Evolutionary conservation across 2,888 invertebrate species (phyloP).

Genomic region (Adelphocoris suturalis): DNA sequence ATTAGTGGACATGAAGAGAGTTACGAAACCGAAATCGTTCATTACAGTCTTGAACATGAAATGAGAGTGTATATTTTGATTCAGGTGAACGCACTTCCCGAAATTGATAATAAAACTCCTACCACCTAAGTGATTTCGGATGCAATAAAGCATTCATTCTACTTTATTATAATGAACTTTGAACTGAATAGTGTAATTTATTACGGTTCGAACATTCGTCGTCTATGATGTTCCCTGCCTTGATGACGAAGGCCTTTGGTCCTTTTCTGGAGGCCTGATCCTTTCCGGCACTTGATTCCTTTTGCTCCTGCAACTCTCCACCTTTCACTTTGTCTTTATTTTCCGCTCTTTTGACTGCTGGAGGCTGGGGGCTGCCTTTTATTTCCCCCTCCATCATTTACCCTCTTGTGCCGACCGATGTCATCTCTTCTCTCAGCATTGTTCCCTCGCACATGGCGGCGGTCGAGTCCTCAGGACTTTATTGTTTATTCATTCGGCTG

Average conservation of each 20-base stretch:
- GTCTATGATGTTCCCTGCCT: background rate
- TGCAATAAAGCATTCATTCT: too few relatives aligned
- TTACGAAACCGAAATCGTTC: too few relatives aligned
- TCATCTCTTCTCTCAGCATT: slow-evolving; percentile 47
- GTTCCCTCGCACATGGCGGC: slow-evolving; percentile 23
- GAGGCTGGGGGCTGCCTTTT: background rate
- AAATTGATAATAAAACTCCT: too few relatives aligned
- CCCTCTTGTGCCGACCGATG: slow-evolving; percentile 49
- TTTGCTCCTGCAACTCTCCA: background rate
- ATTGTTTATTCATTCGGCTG: slow-evolving; percentile 55
- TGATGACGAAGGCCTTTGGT: background rate
- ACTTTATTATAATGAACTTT: too few relatives aligned
- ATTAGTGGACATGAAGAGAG: too few relatives aligned
- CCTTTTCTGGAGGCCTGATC: background rate
- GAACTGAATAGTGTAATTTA: too few relatives aligned
- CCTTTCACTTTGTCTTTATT: slow-evolving; percentile 30
- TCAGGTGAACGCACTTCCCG: too few relatives aligned
- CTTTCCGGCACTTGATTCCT: slow-evolving; percentile 21
- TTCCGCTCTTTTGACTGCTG: background rate
- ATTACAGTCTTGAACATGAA: too few relatives aligned
- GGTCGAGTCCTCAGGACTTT: slow-evolving; percentile 43
- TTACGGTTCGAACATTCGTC: too few relatives aligned
- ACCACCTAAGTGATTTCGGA: too few relatives aligned
- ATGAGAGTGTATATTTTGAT: too few relatives aligned
- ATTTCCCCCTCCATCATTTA: slow-evolving; percentile 55